phyloP scores from a whole-genome alignment of 2,888 invertebrate genomes.

The Ernsta delagoae region DNA sequence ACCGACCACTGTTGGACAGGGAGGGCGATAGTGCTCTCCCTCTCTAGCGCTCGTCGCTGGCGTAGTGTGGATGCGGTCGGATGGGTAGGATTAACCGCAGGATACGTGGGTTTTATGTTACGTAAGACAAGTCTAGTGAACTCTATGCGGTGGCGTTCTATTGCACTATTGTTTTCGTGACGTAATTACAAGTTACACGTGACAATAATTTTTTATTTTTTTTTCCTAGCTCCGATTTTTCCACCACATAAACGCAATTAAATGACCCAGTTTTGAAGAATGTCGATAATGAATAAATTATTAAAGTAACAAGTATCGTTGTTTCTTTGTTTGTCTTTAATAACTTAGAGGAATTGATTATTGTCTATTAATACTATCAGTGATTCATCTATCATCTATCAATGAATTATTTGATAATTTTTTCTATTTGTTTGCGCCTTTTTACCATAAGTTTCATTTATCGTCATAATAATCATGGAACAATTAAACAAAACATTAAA shows the following conservation, averaged over 20 bases:
- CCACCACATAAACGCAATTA: background rate
- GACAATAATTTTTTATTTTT: slow-evolving; percentile 16
- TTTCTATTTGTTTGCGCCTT: no score
- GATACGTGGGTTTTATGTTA: slow-evolving; percentile 46
- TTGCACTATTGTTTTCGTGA: slow-evolving; percentile 46
- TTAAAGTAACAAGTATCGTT: no score
- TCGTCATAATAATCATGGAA: no score
- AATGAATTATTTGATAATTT: no score
- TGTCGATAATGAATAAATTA: no score
- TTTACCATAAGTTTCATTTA: no score
- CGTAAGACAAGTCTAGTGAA: slow-evolving; percentile 43
- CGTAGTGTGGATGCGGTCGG: slow-evolving; percentile 59
- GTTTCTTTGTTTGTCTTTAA: no score
- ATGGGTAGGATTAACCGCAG: slow-evolving; percentile 45
- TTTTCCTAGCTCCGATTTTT: background rate
- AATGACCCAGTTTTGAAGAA: background rate
- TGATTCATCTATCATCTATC: no score
- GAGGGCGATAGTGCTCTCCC: slow-evolving; percentile 51
- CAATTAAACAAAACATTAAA: no score
- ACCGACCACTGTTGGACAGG: slow-evolving; percentile 61
- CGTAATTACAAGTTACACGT: slow-evolving; percentile 28
- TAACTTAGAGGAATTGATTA: no score
- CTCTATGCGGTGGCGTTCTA: slow-evolving; percentile 42
- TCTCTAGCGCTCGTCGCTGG: slow-evolving; percentile 60
- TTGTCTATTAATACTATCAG: no score